phyloP scores from a whole-genome alignment of 1,140 invertebrate genomes.

The Panulirus ornatus region DNA sequence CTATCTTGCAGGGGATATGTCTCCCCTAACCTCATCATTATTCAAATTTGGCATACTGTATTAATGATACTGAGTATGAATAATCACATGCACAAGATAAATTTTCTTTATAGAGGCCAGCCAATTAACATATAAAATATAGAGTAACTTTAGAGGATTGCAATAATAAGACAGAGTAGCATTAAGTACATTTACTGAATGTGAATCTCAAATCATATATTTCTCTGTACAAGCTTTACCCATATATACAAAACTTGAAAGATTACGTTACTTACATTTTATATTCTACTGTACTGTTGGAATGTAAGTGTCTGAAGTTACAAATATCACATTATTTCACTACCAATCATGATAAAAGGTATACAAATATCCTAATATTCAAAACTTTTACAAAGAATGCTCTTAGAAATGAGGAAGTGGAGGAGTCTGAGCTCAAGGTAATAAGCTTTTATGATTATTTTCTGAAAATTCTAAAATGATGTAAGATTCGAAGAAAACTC shows the following conservation, averaged over 20 bases:
- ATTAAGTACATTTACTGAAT: conserved; percentile 42
- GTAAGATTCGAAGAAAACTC: too few relatives aligned
- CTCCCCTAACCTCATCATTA: too few relatives aligned
- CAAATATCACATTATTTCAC: conserved; percentile 23
- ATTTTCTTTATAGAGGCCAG: too few relatives aligned
- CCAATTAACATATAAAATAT: too few relatives aligned
- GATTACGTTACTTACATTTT: conserved; percentile 8
- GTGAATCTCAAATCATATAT: conserved; percentile 35
- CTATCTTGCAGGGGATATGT: too few relatives aligned
- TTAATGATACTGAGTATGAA: too few relatives aligned
- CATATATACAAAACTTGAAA: conserved; percentile 52
- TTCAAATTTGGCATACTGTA: too few relatives aligned
- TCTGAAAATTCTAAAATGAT: not conserved
- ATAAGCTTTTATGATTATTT: not conserved
- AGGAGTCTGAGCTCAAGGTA: not conserved
- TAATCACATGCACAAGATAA: too few relatives aligned
- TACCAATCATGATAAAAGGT: conserved; percentile 13
- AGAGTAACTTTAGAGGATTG: too few relatives aligned
- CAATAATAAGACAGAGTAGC: not conserved
- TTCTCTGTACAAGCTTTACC: conserved; percentile 55
- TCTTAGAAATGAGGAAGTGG: not conserved
- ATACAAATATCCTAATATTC: not conserved
- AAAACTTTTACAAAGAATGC: not conserved
- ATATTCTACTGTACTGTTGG: conserved; percentile 35
- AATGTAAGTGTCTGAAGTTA: conserved; percentile 39